Evolutionary conservation across 1,140 invertebrate species (phyloP).

Genomic region (Heliothis subflexa): DNA sequence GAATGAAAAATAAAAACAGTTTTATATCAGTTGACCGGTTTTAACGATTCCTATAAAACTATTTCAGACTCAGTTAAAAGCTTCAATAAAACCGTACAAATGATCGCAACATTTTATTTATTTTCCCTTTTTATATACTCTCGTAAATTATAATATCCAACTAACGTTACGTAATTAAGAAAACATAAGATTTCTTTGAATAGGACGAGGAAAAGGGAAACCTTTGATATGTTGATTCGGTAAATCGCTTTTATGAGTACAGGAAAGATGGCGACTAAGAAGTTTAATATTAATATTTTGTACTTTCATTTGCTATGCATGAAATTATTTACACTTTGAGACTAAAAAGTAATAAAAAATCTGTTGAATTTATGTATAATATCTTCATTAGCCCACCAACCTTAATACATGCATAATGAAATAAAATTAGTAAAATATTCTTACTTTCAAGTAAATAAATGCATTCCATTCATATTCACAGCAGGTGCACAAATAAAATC

Average conservation of each 20-base stretch:
- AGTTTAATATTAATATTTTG: slow-evolving; percentile 23
- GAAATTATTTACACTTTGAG: slow-evolving; percentile 1
- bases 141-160: slow-evolving; percentile 20
- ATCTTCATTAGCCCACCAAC: too few species aligned
- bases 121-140: slow-evolving; percentile 19
- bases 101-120: slow-evolving; percentile 18
- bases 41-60: slow-evolving; percentile 58
- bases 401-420: too few species aligned
- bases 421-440: too few species aligned
- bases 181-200: slow-evolving; percentile 30
- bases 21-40: slow-evolving; percentile 43
- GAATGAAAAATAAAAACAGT: slow-evolving; percentile 36
- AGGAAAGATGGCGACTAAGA: neutral
- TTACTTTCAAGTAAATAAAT: too few species aligned
- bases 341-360: neutral
- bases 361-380: neutral
- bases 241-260: slow-evolving; percentile 4
- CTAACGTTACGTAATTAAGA: slow-evolving; percentile 31
- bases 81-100: slow-evolving; percentile 36
- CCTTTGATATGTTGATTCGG: slow-evolving; percentile 27
- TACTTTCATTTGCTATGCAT: slow-evolving; percentile 1
- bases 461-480: neutral
- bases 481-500: neutral
- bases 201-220: slow-evolving; percentile 2
- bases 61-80: slow-evolving; percentile 53